These are phyloP conservation scores for Patella vulgata DNA, from an alignment of 1,140 invertebrate genomes.

Conservation along the genomic window DNA sequence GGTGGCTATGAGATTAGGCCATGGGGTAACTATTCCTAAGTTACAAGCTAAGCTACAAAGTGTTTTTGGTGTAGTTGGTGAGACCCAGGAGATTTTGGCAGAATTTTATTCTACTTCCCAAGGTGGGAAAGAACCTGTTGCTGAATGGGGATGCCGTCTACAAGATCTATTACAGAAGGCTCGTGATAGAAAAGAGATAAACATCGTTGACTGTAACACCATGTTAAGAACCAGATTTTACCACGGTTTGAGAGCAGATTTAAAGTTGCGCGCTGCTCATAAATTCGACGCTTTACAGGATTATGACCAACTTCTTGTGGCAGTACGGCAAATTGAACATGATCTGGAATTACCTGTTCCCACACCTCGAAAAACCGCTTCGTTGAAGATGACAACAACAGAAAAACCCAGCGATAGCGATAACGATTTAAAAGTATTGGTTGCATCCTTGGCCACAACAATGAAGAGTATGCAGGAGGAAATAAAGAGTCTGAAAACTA, in stretches of 20 bases:
- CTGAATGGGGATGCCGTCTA: constrained; percentile 23
- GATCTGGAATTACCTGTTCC: no score
- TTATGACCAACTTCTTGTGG: constrained; percentile 24
- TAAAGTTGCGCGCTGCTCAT: constrained; percentile 23
- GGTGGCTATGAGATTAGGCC: constrained; percentile 18
- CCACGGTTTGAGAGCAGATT: constrained; percentile 15
- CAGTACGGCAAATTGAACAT: constrained; percentile 12
- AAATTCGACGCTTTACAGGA: constrained; percentile 24
- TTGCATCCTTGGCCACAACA: no score
- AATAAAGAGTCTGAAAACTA: no score
- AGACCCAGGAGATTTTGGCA: constrained; percentile 15
- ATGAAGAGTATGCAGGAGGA: no score
- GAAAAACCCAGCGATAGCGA: no score
- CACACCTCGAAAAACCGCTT: no score
- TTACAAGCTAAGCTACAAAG: constrained; percentile 20
- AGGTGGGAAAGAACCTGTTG: constrained; percentile 13
- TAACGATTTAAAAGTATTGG: no score
- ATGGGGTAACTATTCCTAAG: neutral
- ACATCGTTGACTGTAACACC: neutral
- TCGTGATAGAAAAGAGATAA: constrained; percentile 3
- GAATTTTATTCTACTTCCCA: constrained; percentile 32
- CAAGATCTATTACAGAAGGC: constrained; percentile 28
- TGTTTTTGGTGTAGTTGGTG: constrained; percentile 24
- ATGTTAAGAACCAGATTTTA: constrained; percentile 24
- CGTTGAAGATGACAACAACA: no score